Conservation (phyloP, 92 coral and sea anemone species). For the Heteractis magnifica region DNA sequence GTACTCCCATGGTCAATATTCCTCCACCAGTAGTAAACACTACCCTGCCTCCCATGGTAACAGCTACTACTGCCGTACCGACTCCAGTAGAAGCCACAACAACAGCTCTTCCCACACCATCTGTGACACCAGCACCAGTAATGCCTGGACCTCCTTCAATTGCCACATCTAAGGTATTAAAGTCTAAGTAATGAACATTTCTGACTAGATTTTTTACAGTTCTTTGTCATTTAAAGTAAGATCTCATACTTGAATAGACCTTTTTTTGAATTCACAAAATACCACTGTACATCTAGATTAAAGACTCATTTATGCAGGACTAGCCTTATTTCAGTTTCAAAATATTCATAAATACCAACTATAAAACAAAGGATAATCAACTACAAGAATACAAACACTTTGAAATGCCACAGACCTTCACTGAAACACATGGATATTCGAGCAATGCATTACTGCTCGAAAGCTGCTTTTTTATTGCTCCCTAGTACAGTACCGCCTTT, state of each 20-base stretch:
- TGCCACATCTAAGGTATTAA: conserved; percentile 76
- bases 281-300: too few relatives aligned
- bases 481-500: too few relatives aligned
- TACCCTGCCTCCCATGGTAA: conserved; percentile 63
- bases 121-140: conserved; percentile 74
- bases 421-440: too few relatives aligned
- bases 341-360: too few relatives aligned
- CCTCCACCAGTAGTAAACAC: conserved; percentile 34
- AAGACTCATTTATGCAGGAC: too few relatives aligned
- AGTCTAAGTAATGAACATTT: background rate
- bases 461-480: too few relatives aligned
- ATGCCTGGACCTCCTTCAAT: conserved; percentile 73
- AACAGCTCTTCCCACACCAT: conserved; percentile 76
- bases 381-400: too few relatives aligned
- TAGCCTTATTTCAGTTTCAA: too few relatives aligned
- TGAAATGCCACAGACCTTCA: too few relatives aligned
- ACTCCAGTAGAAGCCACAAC: conserved; percentile 83
- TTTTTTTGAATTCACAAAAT: too few relatives aligned
- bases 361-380: too few relatives aligned
- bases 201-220: background rate
- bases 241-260: background rate
- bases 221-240: background rate
- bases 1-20: conserved; percentile 74
- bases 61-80: conserved; percentile 82
- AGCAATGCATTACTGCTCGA: too few relatives aligned